Conservation (phyloP, 1,140 invertebrate species). For the Ericerus pela region DNA sequence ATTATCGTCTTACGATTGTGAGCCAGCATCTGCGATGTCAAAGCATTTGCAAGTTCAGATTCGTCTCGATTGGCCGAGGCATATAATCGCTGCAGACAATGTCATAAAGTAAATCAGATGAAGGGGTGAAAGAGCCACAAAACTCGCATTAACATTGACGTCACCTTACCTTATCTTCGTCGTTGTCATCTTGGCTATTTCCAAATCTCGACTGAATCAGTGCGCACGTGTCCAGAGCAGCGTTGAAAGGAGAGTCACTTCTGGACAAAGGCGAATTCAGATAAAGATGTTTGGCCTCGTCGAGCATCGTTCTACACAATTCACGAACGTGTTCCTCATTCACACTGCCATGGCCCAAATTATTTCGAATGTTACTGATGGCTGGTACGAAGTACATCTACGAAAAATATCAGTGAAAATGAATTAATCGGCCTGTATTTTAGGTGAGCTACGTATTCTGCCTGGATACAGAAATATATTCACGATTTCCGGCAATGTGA, state of each 20-base stretch:
- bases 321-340: constrained; percentile 56
- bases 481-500: no score
- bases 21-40: constrained; percentile 27
- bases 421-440: no score
- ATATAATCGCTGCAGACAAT: constrained; percentile 3
- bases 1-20: constrained; percentile 5
- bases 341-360: constrained; percentile 52
- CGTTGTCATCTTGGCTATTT: constrained; percentile 8
- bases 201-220: constrained; percentile 18
- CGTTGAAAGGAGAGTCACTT: constrained; percentile 30
- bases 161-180: not conserved
- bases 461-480: no score
- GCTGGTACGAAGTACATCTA: constrained; percentile 62
- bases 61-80: constrained; percentile 14
- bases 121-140: no score
- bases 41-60: constrained; percentile 15
- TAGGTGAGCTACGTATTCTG: no score
- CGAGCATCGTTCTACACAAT: constrained; percentile 58
- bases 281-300: constrained; percentile 60
- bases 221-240: constrained; percentile 10
- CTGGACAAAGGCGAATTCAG: constrained; percentile 30
- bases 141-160: not conserved
- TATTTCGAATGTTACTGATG: constrained; percentile 57
- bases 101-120: not conserved
- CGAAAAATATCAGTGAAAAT: constrained; percentile 29